A percentile compares a stretch with the other conserved stretches of the same genome.
Conservation (phyloP, 2,113 vertebrate genomes). For the Murina feae region DNA sequence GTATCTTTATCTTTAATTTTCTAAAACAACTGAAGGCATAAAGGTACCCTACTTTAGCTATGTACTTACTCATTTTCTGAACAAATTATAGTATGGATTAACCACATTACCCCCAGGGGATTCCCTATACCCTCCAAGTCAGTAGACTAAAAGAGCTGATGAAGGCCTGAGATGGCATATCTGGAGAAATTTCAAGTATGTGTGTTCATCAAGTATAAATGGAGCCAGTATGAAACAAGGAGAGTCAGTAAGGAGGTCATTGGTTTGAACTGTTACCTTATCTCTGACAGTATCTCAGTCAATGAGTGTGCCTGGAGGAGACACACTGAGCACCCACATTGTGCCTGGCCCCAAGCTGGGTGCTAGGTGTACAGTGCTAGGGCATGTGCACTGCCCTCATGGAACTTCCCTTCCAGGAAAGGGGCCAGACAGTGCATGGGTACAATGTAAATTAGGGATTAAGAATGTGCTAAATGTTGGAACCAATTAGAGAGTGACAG, state of each 20-base stretch:
- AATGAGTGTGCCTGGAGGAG: background rate
- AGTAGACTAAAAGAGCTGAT: background rate
- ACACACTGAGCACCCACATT: too few species aligned
- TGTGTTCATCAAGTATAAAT: background rate
- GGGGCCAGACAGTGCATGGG: rapidly evolving
- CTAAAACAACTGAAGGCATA: background rate
- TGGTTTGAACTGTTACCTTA: background rate
- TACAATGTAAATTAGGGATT: background rate
- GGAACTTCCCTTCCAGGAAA: background rate
- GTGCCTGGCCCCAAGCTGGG: background rate
- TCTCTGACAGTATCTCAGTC: background rate
- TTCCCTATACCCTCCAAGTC: background rate
- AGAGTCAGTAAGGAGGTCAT: background rate
- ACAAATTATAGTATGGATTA: background rate
- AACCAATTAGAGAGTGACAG: background rate
- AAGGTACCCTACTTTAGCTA: background rate
- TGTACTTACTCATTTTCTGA: background rate
- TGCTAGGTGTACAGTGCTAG: background rate
- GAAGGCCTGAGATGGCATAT: background rate
- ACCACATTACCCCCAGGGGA: background rate
- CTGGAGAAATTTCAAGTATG: background rate
- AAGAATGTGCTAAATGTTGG: background rate
- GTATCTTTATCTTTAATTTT: background rate
- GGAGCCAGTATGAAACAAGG: background rate
- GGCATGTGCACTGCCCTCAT: rapidly evolving